Conservation (phyloP, 2,797 vertebrate species). For the Parotocinclus haroldoi region DNA sequence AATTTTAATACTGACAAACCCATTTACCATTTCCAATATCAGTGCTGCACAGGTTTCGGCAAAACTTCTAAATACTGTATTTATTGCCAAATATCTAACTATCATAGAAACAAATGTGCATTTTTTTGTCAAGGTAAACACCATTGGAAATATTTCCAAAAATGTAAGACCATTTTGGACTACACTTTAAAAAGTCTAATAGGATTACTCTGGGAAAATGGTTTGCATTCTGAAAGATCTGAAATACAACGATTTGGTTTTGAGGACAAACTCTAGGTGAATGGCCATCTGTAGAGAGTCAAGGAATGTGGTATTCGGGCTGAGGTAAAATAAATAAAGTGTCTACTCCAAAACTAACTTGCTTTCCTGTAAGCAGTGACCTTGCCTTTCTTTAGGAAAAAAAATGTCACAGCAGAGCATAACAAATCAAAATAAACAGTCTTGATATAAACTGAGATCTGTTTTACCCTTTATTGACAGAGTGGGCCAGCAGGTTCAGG, state of each 20-base stretch:
- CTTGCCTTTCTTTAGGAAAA: conserved; percentile 23
- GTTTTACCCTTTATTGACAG: conserved; percentile 28
- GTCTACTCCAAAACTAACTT: conserved; percentile 25
- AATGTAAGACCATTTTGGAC: no score
- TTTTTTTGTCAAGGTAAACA: no score
- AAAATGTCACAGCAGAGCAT: conserved; percentile 19
- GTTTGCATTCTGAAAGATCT: neutral
- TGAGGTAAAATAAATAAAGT: conserved; percentile 32
- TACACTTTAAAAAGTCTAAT: no score
- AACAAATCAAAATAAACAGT: conserved; percentile 43
- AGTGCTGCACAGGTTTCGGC: no score
- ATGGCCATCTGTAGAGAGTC: conserved; percentile 7
- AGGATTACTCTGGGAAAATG: no score
- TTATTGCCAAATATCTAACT: no score
- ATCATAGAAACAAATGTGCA: no score
- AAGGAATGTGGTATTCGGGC: conserved; percentile 17
- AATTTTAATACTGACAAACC: no score
- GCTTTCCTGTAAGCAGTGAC: conserved; percentile 25
- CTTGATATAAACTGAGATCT: conserved; percentile 31
- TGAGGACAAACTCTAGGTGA: conserved; percentile 20
- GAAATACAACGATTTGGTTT: conserved; percentile 20
- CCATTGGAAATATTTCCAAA: no score
- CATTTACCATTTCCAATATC: no score
- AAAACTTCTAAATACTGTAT: no score
- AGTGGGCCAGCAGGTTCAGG: conserved; percentile 45